Evolutionary conservation across 2,888 invertebrate genomes (phyloP), one percentile per base, ranked within the genome.

Genomic region (Gerosis bhagava): DNA sequence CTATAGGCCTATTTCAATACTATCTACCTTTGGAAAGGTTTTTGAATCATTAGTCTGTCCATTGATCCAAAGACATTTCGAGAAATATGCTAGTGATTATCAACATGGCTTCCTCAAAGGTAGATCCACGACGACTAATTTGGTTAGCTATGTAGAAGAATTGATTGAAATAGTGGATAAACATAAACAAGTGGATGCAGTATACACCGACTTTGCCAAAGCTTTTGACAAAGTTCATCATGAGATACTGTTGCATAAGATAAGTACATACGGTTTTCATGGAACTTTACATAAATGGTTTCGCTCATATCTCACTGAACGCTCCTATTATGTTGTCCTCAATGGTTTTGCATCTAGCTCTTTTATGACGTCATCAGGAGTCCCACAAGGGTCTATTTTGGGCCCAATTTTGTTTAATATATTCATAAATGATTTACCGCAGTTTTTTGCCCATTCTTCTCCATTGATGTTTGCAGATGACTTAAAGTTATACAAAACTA

Each of bases 61-160:
- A 2, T 37, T 53, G 5, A 29, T 56, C 3, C 51, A 42, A 40
- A 46, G 48, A 1, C 25, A 44, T 10, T 41, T 57, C 3, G 35
- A 15, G 10, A 41, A 29, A 11, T 54, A n/a, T 37, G n/a, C 34
- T 5, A 12, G 2, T 17, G 34, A 24, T 34, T 5, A 37, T 1
- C 57, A 58, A 17, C 56, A 57, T 24, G 58, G 58, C 0, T 60
- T 60, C 28, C 11, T 51, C 3, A 32, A 28, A 19, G 21, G 15
- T 1, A 42, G 49, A 13, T 60, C 57, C 0, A 55, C 52, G 0
- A 12, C 19, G 7, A 49, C 53, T 1, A 57, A 57, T 26, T 16
- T 57, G 1, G 25, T 22, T 5, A 17, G 17, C 1, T 42, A 32
- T 11, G 2, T 25, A 3, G 31, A 32, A n/a, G 42, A 32, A 1